Evolutionary conservation across 2,888 invertebrate species (phyloP), one percentile per base, ranked within the genome.

Genomic region (Noctuana brunneofusca): DNA sequence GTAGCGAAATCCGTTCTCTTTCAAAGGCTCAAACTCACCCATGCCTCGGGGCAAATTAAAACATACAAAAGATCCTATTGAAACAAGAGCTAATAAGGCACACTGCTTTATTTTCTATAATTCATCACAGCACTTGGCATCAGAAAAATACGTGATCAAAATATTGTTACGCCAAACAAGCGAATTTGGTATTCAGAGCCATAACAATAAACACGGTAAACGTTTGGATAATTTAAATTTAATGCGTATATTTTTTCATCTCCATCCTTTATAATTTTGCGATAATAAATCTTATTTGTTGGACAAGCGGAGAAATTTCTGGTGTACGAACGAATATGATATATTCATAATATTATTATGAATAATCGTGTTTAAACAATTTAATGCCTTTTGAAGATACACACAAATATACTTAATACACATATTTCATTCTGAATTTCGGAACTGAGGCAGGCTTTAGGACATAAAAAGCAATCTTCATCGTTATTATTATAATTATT

Each of bases 221-320:
- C 55, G 62, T 55, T 62, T 62, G 54, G 55, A 54, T 62, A 62
- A 62, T 62, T 62, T 54, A 62, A 62, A 62, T 62, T 62, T 62
- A 62, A 62, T 62, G 62, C 62, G 49, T 49, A 55, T 62, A 62
- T 62, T 55, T 62, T 62, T 62, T 62, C 62, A 62, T 62, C 38
- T 62, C 9, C 60, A 54, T 60, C 46, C 53, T 60, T 60, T 53
- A 60, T 60, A 48, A 60, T 54, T n/a, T 32, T 35, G 46, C 16
- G 32, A 18, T 35, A 60, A 60, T 54, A 60, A 60, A 60, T 60
- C 30, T 30, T 58, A 35, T 58, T 53, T 48, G 53, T 60, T 35
- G 53, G 60, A 60, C 60, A 48, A 46, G 46, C 46, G 24, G 53
- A 54, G 35, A 18, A 22, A 46, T 48, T 48, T 49, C 27, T 14